A percentile compares a stretch with the other conserved stretches of the same genome.
These are phyloP conservation scores for Prinia subflava DNA, from an alignment of 2,113 vertebrate species.

Conservation along the genomic window DNA sequence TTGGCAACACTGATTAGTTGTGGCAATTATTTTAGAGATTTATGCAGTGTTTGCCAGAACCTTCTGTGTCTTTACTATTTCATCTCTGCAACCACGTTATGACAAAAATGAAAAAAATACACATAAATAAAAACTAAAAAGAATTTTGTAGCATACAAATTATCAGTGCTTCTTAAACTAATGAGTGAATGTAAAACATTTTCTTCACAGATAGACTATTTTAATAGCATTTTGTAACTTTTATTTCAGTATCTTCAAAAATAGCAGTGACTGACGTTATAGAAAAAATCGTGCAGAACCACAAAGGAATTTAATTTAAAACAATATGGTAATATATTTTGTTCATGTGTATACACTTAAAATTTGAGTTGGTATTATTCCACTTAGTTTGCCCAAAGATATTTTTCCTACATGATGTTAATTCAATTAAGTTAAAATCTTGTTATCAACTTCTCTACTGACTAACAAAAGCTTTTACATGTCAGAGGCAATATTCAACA, in stretches of 20 bases:
- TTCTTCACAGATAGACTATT: background rate
- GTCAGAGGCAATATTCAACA: background rate
- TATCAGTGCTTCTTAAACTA: background rate
- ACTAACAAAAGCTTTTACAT: constrained; percentile 1
- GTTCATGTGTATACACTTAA: background rate
- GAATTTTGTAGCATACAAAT: background rate
- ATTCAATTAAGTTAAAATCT: background rate
- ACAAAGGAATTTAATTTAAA: background rate
- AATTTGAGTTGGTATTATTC: background rate
- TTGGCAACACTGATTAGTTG: constrained; percentile 47
- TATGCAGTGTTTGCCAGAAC: constrained; percentile 25
- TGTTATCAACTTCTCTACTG: background rate
- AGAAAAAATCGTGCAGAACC: background rate
- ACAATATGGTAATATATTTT: background rate
- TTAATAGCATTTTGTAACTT: background rate
- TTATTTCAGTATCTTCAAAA: background rate
- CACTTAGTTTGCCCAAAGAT: background rate
- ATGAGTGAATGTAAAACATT: background rate
- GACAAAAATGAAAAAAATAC: background rate
- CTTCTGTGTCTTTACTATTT: constrained; percentile 1
- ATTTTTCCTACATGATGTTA: background rate
- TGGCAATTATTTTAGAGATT: constrained; percentile 60
- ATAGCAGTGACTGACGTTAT: background rate
- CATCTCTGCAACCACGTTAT: background rate
- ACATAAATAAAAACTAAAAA: background rate